Conservation (phyloP, 2,113 vertebrate species). For the Cinclus cinclus region DNA sequence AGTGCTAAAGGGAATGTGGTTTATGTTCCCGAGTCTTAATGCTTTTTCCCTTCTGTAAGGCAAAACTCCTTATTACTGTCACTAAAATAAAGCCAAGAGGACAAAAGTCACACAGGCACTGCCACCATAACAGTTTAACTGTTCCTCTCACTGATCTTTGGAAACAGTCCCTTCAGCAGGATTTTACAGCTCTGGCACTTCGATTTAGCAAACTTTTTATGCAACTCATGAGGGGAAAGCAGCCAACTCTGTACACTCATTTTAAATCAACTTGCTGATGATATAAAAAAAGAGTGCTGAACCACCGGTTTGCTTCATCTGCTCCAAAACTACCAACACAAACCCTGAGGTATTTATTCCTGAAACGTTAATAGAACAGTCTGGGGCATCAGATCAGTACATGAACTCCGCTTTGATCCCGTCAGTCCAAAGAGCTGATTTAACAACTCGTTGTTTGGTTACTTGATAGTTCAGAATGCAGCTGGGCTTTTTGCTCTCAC, state of each 20-base stretch:
- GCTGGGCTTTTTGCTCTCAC: background rate
- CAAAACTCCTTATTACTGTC: slow-evolving; percentile 46
- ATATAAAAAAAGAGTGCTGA: slow-evolving; percentile 67
- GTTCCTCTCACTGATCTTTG: slow-evolving; percentile 13
- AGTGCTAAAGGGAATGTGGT: slow-evolving; percentile 53
- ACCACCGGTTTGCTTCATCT: slow-evolving; percentile 56
- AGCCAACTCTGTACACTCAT: slow-evolving; percentile 54
- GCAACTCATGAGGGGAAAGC: slow-evolving; percentile 61
- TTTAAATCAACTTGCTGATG: slow-evolving; percentile 74
- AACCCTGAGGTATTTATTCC: slow-evolving; percentile 55
- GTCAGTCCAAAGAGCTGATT: slow-evolving; percentile 46
- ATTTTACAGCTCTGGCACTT: slow-evolving; percentile 53
- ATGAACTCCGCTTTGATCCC: slow-evolving; percentile 34
- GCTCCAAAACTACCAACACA: slow-evolving; percentile 58
- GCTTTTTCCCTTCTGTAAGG: slow-evolving; percentile 65
- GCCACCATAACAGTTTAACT: background rate
- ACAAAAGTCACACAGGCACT: background rate
- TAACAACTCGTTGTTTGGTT: slow-evolving; percentile 27
- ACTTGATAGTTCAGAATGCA: background rate
- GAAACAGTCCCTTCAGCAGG: slow-evolving; percentile 51
- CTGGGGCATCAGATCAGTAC: background rate
- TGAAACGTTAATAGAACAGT: slow-evolving; percentile 45
- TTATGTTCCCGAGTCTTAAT: slow-evolving; percentile 62
- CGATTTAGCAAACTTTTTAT: slow-evolving; percentile 55
- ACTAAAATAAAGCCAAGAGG: slow-evolving; percentile 45